Evolutionary conservation across 2,113 vertebrate species (phyloP).

Genomic region (Ciconia stormi): DNA sequence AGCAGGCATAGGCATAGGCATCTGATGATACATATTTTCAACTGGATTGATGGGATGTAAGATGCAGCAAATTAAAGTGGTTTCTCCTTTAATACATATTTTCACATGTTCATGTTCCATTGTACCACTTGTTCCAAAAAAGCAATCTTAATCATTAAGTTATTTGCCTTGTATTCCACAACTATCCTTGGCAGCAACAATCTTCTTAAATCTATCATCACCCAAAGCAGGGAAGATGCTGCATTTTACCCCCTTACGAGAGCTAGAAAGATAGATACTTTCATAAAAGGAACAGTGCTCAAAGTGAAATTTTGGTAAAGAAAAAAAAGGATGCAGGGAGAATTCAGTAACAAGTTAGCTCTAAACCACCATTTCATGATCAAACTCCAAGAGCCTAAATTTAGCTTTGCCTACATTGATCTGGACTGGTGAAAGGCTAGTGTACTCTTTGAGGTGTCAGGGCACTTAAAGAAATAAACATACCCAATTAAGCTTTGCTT

Average conservation of each 20-base stretch:
- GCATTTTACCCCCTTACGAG: neutral
- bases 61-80: neutral
- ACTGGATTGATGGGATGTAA: neutral
- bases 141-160: neutral
- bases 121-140: neutral
- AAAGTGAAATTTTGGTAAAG: neutral
- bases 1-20: neutral
- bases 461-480: neutral
- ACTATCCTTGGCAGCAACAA: neutral
- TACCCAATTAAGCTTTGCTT: neutral
- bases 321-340: neutral
- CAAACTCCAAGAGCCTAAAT: neutral
- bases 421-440: neutral
- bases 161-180: neutral
- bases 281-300: neutral
- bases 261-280: neutral
- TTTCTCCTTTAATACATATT: neutral
- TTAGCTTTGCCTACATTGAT: neutral
- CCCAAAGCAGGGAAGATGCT: neutral
- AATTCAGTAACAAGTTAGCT: neutral
- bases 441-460: neutral
- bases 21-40: neutral
- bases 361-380: neutral
- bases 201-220: neutral
- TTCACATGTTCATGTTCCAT: neutral